A percentile compares a stretch with the other conserved stretches of the same genome.
Evolutionary conservation across 1,140 invertebrate genomes (phyloP).

Genomic region (Micrasema longulum): DNA sequence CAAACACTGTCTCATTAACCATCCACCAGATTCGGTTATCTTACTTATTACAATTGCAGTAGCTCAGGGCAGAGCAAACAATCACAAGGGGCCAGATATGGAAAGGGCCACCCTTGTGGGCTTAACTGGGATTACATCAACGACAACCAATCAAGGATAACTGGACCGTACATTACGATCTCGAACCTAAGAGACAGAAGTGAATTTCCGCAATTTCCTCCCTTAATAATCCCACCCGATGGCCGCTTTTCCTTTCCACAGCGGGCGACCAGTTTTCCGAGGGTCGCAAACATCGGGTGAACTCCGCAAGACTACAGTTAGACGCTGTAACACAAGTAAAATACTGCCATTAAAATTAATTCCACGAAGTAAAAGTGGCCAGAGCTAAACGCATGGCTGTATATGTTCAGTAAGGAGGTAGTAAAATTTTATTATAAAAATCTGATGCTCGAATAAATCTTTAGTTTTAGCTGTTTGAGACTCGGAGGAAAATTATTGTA

Average conservation of each 20-base stretch:
- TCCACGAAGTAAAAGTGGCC: constrained; percentile 22
- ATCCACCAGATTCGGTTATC: constrained; percentile 35
- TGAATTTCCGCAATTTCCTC: not conserved
- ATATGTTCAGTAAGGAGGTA: not conserved
- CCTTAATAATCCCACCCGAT: not conserved
- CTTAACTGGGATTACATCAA: constrained; percentile 69
- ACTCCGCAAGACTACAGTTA: constrained; percentile 21
- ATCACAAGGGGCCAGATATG: constrained; percentile 49
- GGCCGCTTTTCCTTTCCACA: constrained; percentile 1
- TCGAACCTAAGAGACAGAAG: constrained; percentile 1
- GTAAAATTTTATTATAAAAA: not conserved
- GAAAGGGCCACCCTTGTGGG: constrained; percentile 55
- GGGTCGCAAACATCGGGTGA: constrained; percentile 34
- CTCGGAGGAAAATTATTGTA: not conserved
- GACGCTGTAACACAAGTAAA: constrained; percentile 16
- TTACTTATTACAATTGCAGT: constrained; percentile 41
- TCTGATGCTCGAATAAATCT: not conserved
- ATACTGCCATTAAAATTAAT: constrained; percentile 25
- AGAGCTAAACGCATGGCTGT: not conserved
- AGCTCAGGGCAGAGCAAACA: constrained; percentile 40
- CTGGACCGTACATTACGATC: constrained; percentile 61
- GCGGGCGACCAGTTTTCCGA: constrained; percentile 25
- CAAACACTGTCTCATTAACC: constrained; percentile 30
- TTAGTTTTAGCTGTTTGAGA: not conserved
- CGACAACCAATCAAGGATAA: constrained; percentile 71